A percentile compares a stretch with the other conserved stretches of the same genome.
Conservation (phyloP, 2,113 vertebrate genomes). For the Ailurus styani region DNA sequence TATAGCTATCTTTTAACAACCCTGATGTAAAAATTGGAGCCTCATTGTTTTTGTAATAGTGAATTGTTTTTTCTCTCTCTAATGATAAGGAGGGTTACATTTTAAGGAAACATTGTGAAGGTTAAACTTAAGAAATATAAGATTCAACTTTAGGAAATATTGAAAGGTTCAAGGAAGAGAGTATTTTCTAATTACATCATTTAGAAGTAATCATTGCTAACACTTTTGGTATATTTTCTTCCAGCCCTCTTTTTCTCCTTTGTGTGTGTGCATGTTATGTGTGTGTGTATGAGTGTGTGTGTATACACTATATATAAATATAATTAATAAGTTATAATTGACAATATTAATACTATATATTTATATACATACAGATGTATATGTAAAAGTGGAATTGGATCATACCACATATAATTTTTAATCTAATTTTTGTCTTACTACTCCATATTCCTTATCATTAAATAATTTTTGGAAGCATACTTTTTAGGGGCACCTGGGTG, state of each 20-base stretch:
- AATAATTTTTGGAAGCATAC: background rate
- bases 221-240: background rate
- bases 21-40: background rate
- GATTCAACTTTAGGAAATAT: background rate
- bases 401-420: background rate
- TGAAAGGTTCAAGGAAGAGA: background rate
- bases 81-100: background rate
- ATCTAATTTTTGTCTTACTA: background rate
- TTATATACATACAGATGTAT: background rate
- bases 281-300: background rate
- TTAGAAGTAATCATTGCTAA: background rate
- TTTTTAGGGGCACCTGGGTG: background rate
- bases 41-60: background rate
- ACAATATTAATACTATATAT: background rate
- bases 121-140: background rate
- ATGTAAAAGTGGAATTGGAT: background rate
- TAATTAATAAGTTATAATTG: background rate
- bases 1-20: background rate
- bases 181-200: background rate
- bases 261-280: background rate
- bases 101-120: background rate
- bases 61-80: background rate
- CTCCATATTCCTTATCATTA: background rate
- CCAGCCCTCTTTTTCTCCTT: background rate
- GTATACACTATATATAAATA: background rate